These are phyloP conservation scores for Cremastinae sp. DNA, from an alignment of 2,888 invertebrate species.

Conservation along the genomic window DNA sequence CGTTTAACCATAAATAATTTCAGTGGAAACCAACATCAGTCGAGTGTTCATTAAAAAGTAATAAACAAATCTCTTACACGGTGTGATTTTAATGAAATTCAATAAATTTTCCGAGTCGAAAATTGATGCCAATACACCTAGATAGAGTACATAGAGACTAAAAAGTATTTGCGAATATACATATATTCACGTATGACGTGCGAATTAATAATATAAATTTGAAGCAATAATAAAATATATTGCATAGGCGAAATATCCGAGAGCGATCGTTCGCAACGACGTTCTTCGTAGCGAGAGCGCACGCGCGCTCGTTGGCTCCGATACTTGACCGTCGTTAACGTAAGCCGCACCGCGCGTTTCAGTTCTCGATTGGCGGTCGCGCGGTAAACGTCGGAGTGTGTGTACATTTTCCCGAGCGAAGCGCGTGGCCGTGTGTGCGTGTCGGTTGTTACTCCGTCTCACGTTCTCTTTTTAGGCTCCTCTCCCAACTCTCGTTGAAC, in stretches of 20 bases:
- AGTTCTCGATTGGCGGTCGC: conserved; percentile 61
- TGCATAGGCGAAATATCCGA: not conserved
- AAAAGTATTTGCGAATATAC: too few species aligned
- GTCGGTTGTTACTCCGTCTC: conserved; percentile 17
- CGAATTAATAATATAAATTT: not conserved
- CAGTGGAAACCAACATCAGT: too few species aligned
- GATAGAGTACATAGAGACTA: too few species aligned
- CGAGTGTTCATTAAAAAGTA: too few species aligned
- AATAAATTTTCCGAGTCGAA: too few species aligned
- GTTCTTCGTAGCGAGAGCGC: conserved; percentile 58
- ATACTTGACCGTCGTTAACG: conserved; percentile 61
- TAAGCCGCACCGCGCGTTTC: conserved; percentile 61
- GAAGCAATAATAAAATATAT: not conserved
- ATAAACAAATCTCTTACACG: too few species aligned
- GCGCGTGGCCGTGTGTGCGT: conserved; percentile 51
- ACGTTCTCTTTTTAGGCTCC: not conserved
- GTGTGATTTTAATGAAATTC: too few species aligned
- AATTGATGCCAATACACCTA: too few species aligned
- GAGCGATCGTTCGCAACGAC: not conserved
- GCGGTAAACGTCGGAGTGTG: conserved; percentile 56
- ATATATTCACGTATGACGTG: too few species aligned
- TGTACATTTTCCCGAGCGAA: conserved; percentile 29
- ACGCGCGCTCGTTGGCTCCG: conserved; percentile 56
- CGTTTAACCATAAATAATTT: conserved; percentile 4
- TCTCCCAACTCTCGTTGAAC: conserved; percentile 8